Evolutionary conservation across 2,113 vertebrate species (phyloP), one percentile per base, ranked within the genome.

Genomic region (Trochalopteron elliotii): DNA sequence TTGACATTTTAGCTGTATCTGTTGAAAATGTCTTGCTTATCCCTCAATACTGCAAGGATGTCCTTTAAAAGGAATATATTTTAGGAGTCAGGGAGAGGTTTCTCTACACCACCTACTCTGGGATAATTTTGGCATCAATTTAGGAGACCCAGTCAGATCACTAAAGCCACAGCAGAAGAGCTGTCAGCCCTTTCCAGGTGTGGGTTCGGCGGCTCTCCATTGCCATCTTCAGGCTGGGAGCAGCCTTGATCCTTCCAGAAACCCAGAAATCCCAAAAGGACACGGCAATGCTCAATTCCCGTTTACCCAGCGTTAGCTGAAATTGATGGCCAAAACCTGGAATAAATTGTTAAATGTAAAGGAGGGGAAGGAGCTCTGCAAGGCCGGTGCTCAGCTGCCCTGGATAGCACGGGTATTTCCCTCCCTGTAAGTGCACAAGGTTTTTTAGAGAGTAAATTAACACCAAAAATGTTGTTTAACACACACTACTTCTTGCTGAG

Each of bases 151-250:
- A 8, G 21, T 3, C 33, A 27, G 33, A 25, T 9, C 59, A 10
- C 10, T 25, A 30, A 59, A 74, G 45, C 13, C 55, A 3, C 30
- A 47, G 57, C 33, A 64, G 65, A 42, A 76, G 27, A 7, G 44
- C 42, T 44, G n/a, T 15, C 71, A 52, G 44, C 12, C 56, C 65
- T 47, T 22, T 13, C 23, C 65, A 21, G 17, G 4, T 12, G 50
- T 65, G 15, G 7, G 10, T 49, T 84, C 6, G 0, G 52, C 1
- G 15, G 94, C 80, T 92, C 95, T 90, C 39, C 86, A 76, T 68
- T 94, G 96, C 93, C 96, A 96, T 89, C 96, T 94, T 90, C 88
- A 92, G 96, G 96, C 72, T 92, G 76, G 23, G 33, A 96, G 56
- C 61, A 65, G 93, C 85, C 37, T 57, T n/a, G 40, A 31, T 35